A percentile compares a stretch with the other conserved stretches of the same genome.
phyloP scores from a whole-genome alignment of 2,113 vertebrate genomes.

The Dendropsophus ebraccatus region DNA sequence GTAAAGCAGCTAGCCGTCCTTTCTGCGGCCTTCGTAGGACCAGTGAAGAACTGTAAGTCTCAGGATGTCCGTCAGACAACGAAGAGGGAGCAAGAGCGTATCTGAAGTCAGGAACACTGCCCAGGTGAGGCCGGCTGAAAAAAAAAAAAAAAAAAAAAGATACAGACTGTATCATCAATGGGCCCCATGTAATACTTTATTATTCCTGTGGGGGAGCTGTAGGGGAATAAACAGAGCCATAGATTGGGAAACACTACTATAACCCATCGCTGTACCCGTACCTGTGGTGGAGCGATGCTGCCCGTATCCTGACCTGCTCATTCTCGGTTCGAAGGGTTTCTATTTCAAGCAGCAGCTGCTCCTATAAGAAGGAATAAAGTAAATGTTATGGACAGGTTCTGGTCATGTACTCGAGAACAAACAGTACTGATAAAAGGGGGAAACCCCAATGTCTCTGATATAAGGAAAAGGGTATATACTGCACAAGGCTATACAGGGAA shows the following conservation, averaged over 20 bases:
- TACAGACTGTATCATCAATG: no score
- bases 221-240: no score
- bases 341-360: constrained; percentile 88
- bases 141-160: neutral
- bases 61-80: constrained; percentile 81
- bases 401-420: no score
- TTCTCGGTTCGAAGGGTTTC: constrained; percentile 86
- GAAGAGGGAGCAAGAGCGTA: constrained; percentile 82
- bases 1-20: constrained; percentile 85
- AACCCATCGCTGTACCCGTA: constrained; percentile 65
- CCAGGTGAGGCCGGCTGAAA: constrained; percentile 80
- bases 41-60: constrained; percentile 77
- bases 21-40: constrained; percentile 92
- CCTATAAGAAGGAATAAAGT: constrained; percentile 68
- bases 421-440: no score
- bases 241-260: no score
- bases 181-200: no score
- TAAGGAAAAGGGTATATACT: no score
- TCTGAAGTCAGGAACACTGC: constrained; percentile 90
- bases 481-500: no score
- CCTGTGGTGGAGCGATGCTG: constrained; percentile 85
- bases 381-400: neutral
- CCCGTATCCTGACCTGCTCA: constrained; percentile 85
- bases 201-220: no score
- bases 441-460: no score